Evolutionary conservation across 2,797 vertebrate species (phyloP).

Genomic region (Semotilus atromaculatus): DNA sequence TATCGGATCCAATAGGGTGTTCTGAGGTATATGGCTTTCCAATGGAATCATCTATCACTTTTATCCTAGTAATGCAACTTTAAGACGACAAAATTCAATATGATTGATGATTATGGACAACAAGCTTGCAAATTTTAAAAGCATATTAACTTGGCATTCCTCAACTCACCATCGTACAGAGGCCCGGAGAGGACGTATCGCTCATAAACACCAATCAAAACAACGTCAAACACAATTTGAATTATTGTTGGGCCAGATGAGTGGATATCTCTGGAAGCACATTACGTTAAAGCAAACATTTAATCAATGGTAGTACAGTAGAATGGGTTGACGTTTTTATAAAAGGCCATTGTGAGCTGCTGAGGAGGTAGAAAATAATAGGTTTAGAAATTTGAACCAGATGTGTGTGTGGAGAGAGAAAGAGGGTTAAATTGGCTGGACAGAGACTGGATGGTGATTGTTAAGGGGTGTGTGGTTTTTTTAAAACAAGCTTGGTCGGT

Average conservation of each 20-base stretch:
- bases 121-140: conserved; percentile 64
- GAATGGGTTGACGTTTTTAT: conserved; percentile 30
- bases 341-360: conserved; percentile 75
- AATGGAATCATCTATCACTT: conserved; percentile 70
- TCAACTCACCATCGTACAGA: conserved; percentile 53
- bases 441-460: conserved; percentile 59
- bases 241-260: conserved; percentile 56
- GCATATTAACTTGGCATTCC: conserved; percentile 62
- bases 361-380: conserved; percentile 69
- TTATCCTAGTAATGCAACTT: conserved; percentile 63
- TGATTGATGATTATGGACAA: conserved; percentile 77
- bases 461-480: conserved; percentile 63
- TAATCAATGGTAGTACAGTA: conserved; percentile 28
- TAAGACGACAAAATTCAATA: conserved; percentile 68
- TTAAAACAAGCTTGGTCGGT: conserved; percentile 63
- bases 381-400: conserved; percentile 78
- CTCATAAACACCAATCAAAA: conserved; percentile 40
- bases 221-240: conserved; percentile 51
- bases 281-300: conserved; percentile 37
- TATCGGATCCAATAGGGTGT: conserved; percentile 66
- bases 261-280: conserved; percentile 31
- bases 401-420: conserved; percentile 69
- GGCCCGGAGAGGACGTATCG: conserved; percentile 9
- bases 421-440: conserved; percentile 38
- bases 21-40: conserved; percentile 68